These are phyloP conservation scores for Oxygymnocypris stewartii DNA, from an alignment of 2,113 vertebrate species.

Conservation along the genomic window DNA sequence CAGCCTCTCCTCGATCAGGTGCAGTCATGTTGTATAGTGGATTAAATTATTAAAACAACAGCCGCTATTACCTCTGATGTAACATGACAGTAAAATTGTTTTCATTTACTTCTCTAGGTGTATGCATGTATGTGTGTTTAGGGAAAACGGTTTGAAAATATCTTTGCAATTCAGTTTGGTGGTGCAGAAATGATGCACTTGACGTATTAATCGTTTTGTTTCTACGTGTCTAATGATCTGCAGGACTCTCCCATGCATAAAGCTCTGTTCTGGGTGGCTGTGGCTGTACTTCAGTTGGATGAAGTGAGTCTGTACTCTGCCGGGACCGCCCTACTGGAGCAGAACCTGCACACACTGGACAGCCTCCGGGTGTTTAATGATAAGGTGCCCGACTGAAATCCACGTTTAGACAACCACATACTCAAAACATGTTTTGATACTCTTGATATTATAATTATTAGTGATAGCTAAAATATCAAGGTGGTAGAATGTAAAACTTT, in stretches of 20 bases:
- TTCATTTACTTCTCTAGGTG: not conserved
- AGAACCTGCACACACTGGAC: conserved; percentile 95
- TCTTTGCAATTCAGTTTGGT: not conserved
- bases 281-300: conserved; percentile 94
- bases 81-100: not conserved
- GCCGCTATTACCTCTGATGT: not conserved
- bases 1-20: conserved; percentile 98
- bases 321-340: conserved; percentile 91
- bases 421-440: not conserved
- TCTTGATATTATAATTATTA: not conserved
- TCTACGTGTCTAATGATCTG: conserved; percentile 15
- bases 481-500: no score
- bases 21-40: conserved; percentile 48
- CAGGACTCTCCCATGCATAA: conserved; percentile 97
- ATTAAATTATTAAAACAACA: not conserved
- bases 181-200: not conserved
- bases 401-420: not conserved
- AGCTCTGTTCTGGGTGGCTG: conserved; percentile 97
- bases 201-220: not conserved
- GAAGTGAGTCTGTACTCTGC: conserved; percentile 95
- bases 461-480: no score
- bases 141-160: not conserved
- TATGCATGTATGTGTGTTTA: not conserved
- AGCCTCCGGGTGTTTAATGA: conserved; percentile 91
- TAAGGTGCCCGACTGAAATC: conserved; percentile 75